Percentiles rank a stretch among this genome's conserved stretches.
Conservation (phyloP, 1,140 invertebrate genomes). For the Physella acuta region DNA sequence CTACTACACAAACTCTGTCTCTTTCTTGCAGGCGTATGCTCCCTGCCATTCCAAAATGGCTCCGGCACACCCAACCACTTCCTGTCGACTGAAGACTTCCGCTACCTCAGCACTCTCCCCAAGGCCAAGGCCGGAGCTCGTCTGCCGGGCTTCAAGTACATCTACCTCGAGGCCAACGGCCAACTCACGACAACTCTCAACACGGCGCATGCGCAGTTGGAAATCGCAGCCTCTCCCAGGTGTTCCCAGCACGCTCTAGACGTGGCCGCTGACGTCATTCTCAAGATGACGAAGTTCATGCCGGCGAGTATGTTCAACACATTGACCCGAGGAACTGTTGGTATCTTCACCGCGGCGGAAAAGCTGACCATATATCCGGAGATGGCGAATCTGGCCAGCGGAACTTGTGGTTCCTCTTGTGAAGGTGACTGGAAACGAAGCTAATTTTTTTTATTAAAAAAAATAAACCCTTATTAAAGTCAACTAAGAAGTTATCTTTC, state of each 20-base stretch:
- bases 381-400: slow-evolving; percentile 19
- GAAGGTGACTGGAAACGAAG: no score
- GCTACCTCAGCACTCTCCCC: not conserved
- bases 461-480: no score
- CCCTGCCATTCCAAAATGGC: no score
- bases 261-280: not conserved
- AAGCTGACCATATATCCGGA: slow-evolving; percentile 33
- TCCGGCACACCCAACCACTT: no score
- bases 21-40: no score
- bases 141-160: not conserved
- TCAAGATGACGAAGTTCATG: slow-evolving; percentile 31
- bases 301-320: slow-evolving; percentile 25
- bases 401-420: not conserved
- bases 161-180: not conserved
- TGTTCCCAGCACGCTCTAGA: not conserved
- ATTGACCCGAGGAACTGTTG: slow-evolving; percentile 18
- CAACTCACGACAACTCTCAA: not conserved
- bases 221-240: slow-evolving; percentile 1
- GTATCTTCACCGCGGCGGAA: slow-evolving; percentile 29
- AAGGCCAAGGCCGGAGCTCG: not conserved
- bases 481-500: no score
- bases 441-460: no score
- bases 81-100: not conserved
- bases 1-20: no score
- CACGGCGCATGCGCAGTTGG: not conserved